Base-by-base conservation (phyloP, 2,797 vertebrate genomes). In the Labeo calbasu region DNA sequence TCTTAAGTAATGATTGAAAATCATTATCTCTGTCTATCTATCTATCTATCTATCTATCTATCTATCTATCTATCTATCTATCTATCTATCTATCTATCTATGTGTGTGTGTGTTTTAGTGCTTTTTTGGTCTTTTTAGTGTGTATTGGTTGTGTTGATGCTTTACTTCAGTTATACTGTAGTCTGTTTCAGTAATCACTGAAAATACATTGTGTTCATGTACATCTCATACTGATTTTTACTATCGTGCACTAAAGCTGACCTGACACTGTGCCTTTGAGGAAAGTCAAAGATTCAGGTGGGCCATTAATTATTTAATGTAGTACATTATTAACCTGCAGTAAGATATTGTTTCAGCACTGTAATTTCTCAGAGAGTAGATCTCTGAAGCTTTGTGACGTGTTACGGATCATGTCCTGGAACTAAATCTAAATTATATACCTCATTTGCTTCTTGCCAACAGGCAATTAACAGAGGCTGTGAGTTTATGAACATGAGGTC, bases 1-100 rank as follows among this genome's bases (percentile, higher is more conserved):
- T 50, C 50, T 79, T 50, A 46, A 70, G 81, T 87, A 95, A 94
- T 95, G 87, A 94, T 94, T 28, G n/a, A n/a, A n/a, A n/a, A n/a
- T n/a, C n/a, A n/a, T n/a, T n/a, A n/a, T n/a, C n/a, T n/a, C n/a
- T n/a, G n/a, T n/a, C 28, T 32, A 32, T 32, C 28, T 32, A 32
- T 32, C 28, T 32, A 32, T 32, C 28, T 32, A 2, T 2, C 28
- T 32, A 32, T 32, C 28, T 32, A 32, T n/a, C n/a, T n/a, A n/a
- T n/a, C n/a, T n/a, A n/a, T 32, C 28, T 32, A 32, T 32, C 28
- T 32, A 32, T 32, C 28, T 32, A 32, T 32, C 28, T 32, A 32
- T 32, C 28, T 32, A 2, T 2, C 28, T 32, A 32, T 32, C 28
- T 32, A 32, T n/a, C n/a, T n/a, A n/a, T n/a, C n/a, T n/a, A n/a